Evolutionary conservation across 2,113 vertebrate genomes (phyloP), one percentile per base, ranked within the genome.

Genomic region (Rhinogobius similis): DNA sequence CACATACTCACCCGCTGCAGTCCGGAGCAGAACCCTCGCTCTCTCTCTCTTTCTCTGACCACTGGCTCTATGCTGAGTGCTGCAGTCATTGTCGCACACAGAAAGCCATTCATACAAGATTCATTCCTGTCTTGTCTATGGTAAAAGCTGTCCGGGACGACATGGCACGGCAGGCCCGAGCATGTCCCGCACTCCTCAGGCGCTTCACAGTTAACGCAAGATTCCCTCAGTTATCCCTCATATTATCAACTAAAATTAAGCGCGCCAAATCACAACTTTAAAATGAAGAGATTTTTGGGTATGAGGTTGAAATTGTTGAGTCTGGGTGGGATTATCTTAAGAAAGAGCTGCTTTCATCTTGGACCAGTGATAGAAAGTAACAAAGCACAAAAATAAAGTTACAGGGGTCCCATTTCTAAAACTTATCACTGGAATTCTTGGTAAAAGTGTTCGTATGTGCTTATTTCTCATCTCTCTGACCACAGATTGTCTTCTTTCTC

Each of bases 221-320:
- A 82, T 75, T 82, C 78, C 71, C 79, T 56, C 62, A 66, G 75
- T 80, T 83, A 65, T 77, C 64, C 71, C 52, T 73, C 79, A 73
- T 65, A 76, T 78, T 77, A 77, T 53, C 72, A 67, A 55, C 50
- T 38, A 62, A 10, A 4, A 59, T 70, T 14, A 14, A 14, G 61
- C 0, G 1, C 81, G 21, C 53, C 24, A 76, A 76, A 77, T 78
- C 55, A 38, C 52, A 41, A 48, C 16, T 18, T 21, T 16, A 44
- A 3, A 3, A 24, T 4, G 41, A 13, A 77, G 59, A 24, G 58
- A 70, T n/a, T 9, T 61, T 38, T 61, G 58, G 83, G 91, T 81
- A 91, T 92, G 84, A 93, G 50, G 11, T 93, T 93, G 92, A 87
- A 36, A 91, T 83, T 87, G 87, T 91, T 81, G 84, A 82, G 87